phyloP scores from a whole-genome alignment of 2,888 invertebrate species.

The Merodon equestris region DNA sequence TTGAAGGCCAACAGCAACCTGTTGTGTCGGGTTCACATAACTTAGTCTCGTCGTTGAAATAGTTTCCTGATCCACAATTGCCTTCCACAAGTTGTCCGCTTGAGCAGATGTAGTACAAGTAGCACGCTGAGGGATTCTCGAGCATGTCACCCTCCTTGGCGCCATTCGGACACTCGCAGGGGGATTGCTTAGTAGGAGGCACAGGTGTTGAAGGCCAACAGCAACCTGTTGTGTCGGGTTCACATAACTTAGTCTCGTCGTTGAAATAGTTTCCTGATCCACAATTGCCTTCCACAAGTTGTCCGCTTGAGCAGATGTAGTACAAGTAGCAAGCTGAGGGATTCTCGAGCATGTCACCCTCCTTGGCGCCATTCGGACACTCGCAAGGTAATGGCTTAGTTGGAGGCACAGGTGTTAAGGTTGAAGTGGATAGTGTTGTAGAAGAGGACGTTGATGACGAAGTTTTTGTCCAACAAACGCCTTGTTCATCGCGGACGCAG shows the following conservation, averaged over 20 bases:
- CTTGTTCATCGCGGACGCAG: too few relatives aligned
- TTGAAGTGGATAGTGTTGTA: background rate
- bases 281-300: constrained; percentile 66
- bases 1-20: constrained; percentile 45
- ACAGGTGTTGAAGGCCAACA: constrained; percentile 20
- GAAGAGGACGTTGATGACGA: background rate
- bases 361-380: constrained; percentile 20
- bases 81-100: constrained; percentile 29
- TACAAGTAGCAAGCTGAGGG: constrained; percentile 15
- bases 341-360: constrained; percentile 14
- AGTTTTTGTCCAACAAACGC: background rate
- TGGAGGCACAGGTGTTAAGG: constrained; percentile 7
- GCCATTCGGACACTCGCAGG: constrained; percentile 26
- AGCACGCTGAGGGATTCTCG: constrained; percentile 38
- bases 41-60: constrained; percentile 10
- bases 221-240: constrained; percentile 34
- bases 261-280: constrained; percentile 69
- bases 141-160: constrained; percentile 42
- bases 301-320: constrained; percentile 54
- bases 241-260: constrained; percentile 44
- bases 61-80: constrained; percentile 46
- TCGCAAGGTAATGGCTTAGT: constrained; percentile 20
- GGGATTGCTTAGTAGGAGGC: background rate
- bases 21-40: constrained; percentile 21
- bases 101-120: constrained; percentile 40